Conservation (phyloP, 37 sponge, comb jelly and placozoan species). For the Aplysina aerophoba region DNA sequence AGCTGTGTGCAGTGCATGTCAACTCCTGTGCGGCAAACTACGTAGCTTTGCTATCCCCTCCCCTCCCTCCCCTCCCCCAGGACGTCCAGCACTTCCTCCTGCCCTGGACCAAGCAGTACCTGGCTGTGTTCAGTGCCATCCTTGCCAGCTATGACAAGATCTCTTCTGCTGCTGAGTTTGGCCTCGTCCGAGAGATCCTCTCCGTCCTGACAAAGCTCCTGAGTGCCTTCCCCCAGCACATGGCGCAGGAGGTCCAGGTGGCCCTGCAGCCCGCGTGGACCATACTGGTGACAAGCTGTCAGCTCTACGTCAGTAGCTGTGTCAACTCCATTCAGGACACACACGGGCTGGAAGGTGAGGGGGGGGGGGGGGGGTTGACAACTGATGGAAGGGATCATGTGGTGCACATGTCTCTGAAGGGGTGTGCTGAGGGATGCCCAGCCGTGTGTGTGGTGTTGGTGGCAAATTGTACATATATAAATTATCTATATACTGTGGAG, state of each 20-base stretch:
- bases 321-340: not conserved
- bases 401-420: too few species aligned
- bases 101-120: conserved; percentile 21
- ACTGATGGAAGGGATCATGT: conserved; percentile 11
- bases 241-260: conserved; percentile 44
- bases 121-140: conserved; percentile 25
- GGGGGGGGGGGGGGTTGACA: not conserved
- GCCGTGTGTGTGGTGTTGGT: too few species aligned
- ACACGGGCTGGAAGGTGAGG: conserved; percentile 19
- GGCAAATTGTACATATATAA: too few species aligned
- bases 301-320: conserved; percentile 20
- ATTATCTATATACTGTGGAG: too few species aligned
- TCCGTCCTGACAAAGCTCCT: conserved; percentile 52
- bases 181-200: conserved; percentile 64
- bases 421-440: too few species aligned
- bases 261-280: conserved; percentile 67
- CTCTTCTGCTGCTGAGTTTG: not conserved
- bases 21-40: too few species aligned
- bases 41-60: too few species aligned
- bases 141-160: not conserved
- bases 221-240: conserved; percentile 45
- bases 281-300: conserved; percentile 40
- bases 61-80: not conserved
- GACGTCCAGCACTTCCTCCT: conserved; percentile 10
- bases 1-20: not conserved